phyloP scores from a whole-genome alignment of 2,888 invertebrate genomes.

The Choristoneura rosaceana region DNA sequence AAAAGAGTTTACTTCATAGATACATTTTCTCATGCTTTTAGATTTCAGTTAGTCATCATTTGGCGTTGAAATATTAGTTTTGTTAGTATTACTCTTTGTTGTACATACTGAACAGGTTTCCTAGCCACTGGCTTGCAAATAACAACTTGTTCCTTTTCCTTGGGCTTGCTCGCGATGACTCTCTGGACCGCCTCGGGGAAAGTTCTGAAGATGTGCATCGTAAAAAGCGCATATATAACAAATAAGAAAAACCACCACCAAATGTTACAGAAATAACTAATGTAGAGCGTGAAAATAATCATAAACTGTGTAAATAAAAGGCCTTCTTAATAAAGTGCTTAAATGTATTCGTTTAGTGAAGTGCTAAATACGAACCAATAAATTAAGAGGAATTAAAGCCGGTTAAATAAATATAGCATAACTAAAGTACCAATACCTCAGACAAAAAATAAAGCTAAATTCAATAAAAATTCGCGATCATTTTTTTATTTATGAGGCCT shows the following conservation, averaged over 20 bases:
- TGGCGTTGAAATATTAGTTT: slow-evolving; percentile 50
- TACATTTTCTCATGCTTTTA: neutral
- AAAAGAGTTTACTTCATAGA: neutral
- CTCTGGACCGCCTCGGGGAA: slow-evolving; percentile 69
- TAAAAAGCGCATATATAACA: slow-evolving; percentile 47
- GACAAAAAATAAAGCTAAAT: no score
- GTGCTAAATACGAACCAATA: neutral
- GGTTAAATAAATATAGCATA: no score
- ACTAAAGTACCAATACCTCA: no score
- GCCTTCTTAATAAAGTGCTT: neutral
- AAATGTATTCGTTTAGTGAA: neutral
- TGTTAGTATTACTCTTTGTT: slow-evolving; percentile 50
- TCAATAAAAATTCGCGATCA: no score
- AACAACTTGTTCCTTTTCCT: slow-evolving; percentile 64
- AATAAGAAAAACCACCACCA: slow-evolving; percentile 29
- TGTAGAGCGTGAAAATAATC: neutral
- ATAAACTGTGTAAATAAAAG: neutral
- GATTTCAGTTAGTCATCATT: neutral
- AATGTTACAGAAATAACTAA: slow-evolving; percentile 3
- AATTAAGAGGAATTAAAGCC: neutral
- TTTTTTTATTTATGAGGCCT: no score
- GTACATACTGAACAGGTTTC: slow-evolving; percentile 69
- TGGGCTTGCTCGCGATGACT: slow-evolving; percentile 58
- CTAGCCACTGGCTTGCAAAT: slow-evolving; percentile 67
- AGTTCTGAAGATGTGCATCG: slow-evolving; percentile 70